Percentiles rank a stretch among this genome's conserved stretches.
phyloP scores from a whole-genome alignment of 1,140 invertebrate species.

The Cherax quadricarinatus region DNA sequence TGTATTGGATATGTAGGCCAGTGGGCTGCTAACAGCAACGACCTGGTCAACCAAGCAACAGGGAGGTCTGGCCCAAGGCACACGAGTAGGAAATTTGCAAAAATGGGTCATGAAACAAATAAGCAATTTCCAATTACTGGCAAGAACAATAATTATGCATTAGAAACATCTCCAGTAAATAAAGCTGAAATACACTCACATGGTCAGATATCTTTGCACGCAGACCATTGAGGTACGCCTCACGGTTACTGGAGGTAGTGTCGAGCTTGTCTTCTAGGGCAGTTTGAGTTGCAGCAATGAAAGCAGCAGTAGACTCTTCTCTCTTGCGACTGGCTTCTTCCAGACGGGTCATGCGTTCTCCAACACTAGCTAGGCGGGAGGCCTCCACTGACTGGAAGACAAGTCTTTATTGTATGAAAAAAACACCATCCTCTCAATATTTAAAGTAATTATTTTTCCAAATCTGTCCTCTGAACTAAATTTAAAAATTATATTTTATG shows the following conservation, averaged over 20 bases:
- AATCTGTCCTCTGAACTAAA: no score
- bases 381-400: constrained; percentile 85
- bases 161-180: neutral
- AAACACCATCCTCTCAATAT: no score
- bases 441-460: no score
- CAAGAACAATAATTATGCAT: neutral
- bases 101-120: no score
- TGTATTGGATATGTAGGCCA: no score
- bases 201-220: constrained; percentile 91
- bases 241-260: constrained; percentile 89
- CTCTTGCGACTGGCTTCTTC: constrained; percentile 93
- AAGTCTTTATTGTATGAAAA: neutral
- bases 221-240: constrained; percentile 92
- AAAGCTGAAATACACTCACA: constrained; percentile 80
- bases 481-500: no score
- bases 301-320: constrained; percentile 89
- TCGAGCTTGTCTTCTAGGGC: constrained; percentile 94
- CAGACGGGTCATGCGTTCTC: constrained; percentile 89
- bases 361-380: constrained; percentile 88
- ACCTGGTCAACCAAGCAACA: no score
- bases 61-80: no score
- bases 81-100: no score
- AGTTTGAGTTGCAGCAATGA: constrained; percentile 89
- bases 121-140: no score
- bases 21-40: no score